Conservation (phyloP, 2,797 vertebrate species). For the Hoplostethus mediterraneus region DNA sequence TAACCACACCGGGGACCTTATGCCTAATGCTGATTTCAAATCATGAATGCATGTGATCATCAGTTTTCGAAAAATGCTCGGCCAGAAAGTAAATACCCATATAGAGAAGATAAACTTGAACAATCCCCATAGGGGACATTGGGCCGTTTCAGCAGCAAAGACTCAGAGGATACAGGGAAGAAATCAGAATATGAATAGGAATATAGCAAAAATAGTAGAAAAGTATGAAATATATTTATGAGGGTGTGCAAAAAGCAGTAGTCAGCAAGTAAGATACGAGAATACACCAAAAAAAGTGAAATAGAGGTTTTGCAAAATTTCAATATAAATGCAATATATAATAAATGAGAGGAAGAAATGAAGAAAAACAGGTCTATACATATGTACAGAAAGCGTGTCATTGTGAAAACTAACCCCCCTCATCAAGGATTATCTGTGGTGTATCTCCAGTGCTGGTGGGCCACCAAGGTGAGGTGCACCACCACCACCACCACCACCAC, state of each 20-base stretch:
- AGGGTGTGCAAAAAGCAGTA: too few relatives aligned
- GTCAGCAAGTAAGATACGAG: too few relatives aligned
- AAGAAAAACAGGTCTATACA: not conserved
- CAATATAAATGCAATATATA: not conserved
- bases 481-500: conserved; percentile 8
- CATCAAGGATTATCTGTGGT: not conserved
- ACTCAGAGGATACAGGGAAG: not conserved
- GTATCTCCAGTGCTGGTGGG: not conserved
- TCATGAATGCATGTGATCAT: not conserved
- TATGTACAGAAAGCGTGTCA: not conserved
- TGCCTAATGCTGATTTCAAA: conserved; percentile 3
- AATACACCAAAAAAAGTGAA: too few relatives aligned
- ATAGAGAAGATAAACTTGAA: not conserved
- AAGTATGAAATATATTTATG: too few relatives aligned
- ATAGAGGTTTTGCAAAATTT: too few relatives aligned
- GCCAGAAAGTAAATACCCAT: not conserved
- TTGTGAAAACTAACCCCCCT: too few relatives aligned
- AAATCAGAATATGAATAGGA: too few relatives aligned
- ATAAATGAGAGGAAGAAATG: not conserved
- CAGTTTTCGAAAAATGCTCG: not conserved
- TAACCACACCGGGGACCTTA: not conserved
- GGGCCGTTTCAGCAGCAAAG: not conserved
- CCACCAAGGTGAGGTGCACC: conserved; percentile 4
- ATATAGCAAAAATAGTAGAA: too few relatives aligned
- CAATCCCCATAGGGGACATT: not conserved